Percentiles rank a stretch among this genome's conserved stretches.
phyloP scores from a whole-genome alignment of 2,113 vertebrate species.

The Urocolius indicus region DNA sequence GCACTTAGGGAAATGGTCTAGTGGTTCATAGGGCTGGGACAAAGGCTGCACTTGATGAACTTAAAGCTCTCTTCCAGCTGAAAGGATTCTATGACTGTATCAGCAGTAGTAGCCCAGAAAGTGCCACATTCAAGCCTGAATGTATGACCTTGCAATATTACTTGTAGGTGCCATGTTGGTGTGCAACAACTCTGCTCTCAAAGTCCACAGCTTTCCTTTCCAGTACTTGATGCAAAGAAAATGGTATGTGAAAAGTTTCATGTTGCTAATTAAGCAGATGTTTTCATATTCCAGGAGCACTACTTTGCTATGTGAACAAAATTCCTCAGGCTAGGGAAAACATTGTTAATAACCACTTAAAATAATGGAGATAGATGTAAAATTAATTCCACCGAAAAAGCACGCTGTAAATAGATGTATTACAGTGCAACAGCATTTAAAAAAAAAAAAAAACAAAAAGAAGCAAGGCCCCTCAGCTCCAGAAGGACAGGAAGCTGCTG shows the following conservation, averaged over 20 bases:
- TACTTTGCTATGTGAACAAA: neutral
- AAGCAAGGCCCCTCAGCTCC: too few relatives aligned
- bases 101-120: neutral
- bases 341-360: neutral
- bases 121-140: neutral
- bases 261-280: fast-evolving
- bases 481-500: too few relatives aligned
- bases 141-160: neutral
- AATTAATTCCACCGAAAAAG: neutral
- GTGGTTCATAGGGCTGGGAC: too few relatives aligned
- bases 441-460: too few relatives aligned
- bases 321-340: neutral
- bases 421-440: neutral
- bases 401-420: neutral
- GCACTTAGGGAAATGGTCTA: too few relatives aligned
- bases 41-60: too few relatives aligned
- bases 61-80: too few relatives aligned
- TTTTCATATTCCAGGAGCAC: neutral
- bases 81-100: too few relatives aligned
- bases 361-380: neutral
- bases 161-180: neutral
- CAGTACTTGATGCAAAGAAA: neutral
- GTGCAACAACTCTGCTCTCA: neutral
- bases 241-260: neutral
- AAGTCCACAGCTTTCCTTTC: neutral